A percentile compares a stretch with the other conserved stretches of the same genome.
Conservation (phyloP, 2,113 vertebrate genomes). For the Furnarius figulus region DNA sequence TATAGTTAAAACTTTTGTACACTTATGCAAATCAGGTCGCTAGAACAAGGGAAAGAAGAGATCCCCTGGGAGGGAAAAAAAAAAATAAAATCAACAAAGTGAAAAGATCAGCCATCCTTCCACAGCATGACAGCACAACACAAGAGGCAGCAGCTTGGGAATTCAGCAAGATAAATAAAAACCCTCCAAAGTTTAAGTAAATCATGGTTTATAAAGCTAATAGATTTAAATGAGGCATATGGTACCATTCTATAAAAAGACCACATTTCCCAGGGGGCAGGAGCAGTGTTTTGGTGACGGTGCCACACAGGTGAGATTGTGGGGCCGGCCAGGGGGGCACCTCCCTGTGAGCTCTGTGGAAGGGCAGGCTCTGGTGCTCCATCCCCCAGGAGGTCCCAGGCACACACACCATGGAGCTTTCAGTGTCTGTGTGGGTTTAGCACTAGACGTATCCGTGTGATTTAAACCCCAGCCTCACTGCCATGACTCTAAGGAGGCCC, state of each 20-base stretch:
- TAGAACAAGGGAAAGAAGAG: conserved; percentile 32
- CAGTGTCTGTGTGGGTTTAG: neutral
- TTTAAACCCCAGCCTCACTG: neutral
- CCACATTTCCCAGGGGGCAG: neutral
- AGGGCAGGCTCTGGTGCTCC: neutral
- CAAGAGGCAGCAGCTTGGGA: conserved; percentile 55
- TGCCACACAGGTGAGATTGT: neutral
- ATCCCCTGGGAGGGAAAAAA: conserved; percentile 64
- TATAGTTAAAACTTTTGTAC: conserved; percentile 70
- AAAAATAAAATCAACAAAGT: conserved; percentile 69
- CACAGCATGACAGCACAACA: conserved; percentile 61
- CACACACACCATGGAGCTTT: fast-evolving
- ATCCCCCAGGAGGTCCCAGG: fast-evolving
- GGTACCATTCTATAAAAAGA: neutral
- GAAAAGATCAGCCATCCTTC: conserved; percentile 72
- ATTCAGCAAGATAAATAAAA: conserved; percentile 66
- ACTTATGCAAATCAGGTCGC: neutral
- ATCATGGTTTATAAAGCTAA: conserved; percentile 11
- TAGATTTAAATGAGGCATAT: conserved; percentile 25
- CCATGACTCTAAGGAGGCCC: neutral
- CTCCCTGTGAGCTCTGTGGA: neutral
- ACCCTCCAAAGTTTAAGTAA: conserved; percentile 77
- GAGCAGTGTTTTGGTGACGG: neutral
- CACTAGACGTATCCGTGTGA: neutral
- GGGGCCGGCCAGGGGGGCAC: neutral